These are phyloP conservation scores for Sciaenops ocellatus DNA, from an alignment of 2,797 vertebrate genomes.

Conservation along the genomic window DNA sequence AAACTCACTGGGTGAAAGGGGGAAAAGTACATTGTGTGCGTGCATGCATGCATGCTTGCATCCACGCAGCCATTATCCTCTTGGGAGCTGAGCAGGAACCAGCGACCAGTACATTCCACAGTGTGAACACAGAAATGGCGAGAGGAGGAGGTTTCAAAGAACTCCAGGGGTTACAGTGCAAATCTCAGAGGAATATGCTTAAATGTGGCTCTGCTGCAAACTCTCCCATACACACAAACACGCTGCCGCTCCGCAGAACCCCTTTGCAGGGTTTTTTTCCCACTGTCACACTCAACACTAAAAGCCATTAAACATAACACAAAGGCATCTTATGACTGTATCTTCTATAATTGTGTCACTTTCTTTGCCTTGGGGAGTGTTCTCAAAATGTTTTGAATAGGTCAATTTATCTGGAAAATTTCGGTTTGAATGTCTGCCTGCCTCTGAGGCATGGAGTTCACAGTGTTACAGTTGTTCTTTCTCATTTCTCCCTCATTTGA, in stretches of 20 bases:
- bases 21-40: constrained; percentile 53
- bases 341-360: constrained; percentile 37
- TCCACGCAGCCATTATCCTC: constrained; percentile 62
- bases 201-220: constrained; percentile 21
- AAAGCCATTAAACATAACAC: constrained; percentile 50
- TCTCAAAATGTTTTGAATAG: constrained; percentile 61
- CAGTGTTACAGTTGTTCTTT: constrained; percentile 54
- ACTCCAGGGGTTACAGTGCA: constrained; percentile 63
- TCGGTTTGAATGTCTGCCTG: constrained; percentile 38
- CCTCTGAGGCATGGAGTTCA: constrained; percentile 58
- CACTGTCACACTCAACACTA: constrained; percentile 33
- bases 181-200: constrained; percentile 60
- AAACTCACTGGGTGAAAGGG: constrained; percentile 58
- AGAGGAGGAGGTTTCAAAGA: constrained; percentile 41
- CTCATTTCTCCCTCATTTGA: constrained; percentile 16
- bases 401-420: constrained; percentile 61
- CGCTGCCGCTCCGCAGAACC: background rate
- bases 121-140: constrained; percentile 50
- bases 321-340: constrained; percentile 63
- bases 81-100: constrained; percentile 61
- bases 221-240: background rate
- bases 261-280: constrained; percentile 1
- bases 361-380: constrained; percentile 46
- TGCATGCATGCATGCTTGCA: constrained; percentile 65
- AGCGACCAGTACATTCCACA: constrained; percentile 73